Evolutionary conservation across 2,113 vertebrate genomes (phyloP), one percentile per base, ranked within the genome.

Genomic region (Anser brachyrhynchus): DNA sequence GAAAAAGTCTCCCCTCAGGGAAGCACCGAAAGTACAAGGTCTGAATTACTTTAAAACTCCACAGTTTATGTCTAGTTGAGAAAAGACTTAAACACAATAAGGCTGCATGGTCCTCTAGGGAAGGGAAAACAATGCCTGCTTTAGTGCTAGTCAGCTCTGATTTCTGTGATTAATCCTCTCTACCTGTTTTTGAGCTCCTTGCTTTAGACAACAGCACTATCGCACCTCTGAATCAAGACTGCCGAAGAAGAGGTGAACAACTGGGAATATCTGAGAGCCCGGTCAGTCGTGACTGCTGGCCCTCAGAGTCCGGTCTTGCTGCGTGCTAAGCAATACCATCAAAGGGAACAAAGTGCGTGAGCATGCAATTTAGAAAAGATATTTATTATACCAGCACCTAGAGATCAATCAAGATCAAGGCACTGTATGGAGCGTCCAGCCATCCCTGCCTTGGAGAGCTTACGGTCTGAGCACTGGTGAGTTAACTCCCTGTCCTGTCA

Each of bases 161-260:
- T 10, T 58, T 26, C 61, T 35, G 20, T 25, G 18, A 41, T 70
- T 28, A 58, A 69, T 35, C 69, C 67, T 29, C 54, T 62, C 61
- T n/a, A 9, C 43, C 21, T 59, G 5, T 9, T 86, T 67, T 9
- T 49, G n/a, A 79, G 69, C 62, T 58, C 66, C 28, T 83, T 2
- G 6, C 66, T 83, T 66, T 9, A 44, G 71, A 51, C 18, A 21
- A 12, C 13, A 15, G 37, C 72, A 51, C 31, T 10, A 21, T 13
- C 3, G 1, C 35, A 10, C 29, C 33, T 57, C 23, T 13, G 35
- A 43, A 74, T 65, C 59, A 6, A 0, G 1, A 49, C 2, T 5
- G 21, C 31, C 37, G 52, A 49, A 71, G 33, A 71, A 20, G 9
- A 39, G 49, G 31, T 13, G 59, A 43, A 28, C 25, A 33, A 39